phyloP scores from a whole-genome alignment of 2,113 vertebrate genomes.

The Xerus inauris region DNA sequence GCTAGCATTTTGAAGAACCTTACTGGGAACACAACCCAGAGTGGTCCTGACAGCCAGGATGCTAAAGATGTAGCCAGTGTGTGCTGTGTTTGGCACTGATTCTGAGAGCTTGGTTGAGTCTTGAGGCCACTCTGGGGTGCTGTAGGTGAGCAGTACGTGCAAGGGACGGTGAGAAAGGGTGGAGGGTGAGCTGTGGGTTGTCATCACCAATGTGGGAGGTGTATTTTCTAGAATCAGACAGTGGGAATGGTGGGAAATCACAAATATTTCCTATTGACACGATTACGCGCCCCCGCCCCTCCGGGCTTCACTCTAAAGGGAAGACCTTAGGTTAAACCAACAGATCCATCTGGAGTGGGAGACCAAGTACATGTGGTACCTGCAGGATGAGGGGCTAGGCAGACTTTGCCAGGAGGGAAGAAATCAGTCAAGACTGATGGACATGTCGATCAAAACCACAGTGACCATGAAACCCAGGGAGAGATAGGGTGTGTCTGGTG shows the following conservation, averaged over 20 bases:
- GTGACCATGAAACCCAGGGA: neutral
- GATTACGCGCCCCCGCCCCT: neutral
- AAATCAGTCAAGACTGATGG: neutral
- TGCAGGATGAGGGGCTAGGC: neutral
- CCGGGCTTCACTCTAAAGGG: neutral
- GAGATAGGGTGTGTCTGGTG: neutral
- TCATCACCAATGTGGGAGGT: neutral
- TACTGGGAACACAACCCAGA: neutral
- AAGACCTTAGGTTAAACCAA: neutral
- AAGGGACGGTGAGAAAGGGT: neutral
- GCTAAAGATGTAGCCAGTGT: neutral
- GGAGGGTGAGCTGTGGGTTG: neutral
- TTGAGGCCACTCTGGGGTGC: neutral
- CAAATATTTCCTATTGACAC: neutral
- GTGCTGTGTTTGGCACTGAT: neutral
- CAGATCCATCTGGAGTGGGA: neutral
- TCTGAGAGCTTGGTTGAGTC: neutral
- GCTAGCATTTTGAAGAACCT: neutral
- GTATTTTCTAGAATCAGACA: neutral
- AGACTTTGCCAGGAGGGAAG: neutral
- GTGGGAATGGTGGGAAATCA: neutral
- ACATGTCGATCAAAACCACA: neutral
- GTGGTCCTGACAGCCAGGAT: neutral
- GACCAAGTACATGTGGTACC: neutral
- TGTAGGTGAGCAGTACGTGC: neutral